phyloP scores from a whole-genome alignment of 2,797 vertebrate genomes.

The Danio jaintianensis region DNA sequence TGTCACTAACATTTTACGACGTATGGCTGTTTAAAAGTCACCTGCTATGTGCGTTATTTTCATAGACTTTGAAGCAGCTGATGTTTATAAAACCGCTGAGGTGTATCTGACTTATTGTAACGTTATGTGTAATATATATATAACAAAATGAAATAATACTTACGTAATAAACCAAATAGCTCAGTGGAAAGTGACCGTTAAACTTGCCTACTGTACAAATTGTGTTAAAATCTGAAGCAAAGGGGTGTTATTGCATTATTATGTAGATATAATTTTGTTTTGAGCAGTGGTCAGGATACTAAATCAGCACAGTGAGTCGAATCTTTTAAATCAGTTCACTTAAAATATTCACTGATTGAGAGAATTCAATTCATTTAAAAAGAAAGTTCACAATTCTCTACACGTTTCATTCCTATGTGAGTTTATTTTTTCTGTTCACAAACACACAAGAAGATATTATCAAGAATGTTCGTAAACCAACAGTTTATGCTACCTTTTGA shows the following conservation, averaged over 20 bases:
- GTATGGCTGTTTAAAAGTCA: not conserved
- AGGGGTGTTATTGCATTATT: not conserved
- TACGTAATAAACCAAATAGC: too few relatives aligned
- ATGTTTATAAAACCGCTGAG: not conserved
- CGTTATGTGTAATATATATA: too few relatives aligned
- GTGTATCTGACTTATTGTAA: not conserved
- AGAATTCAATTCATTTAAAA: too few relatives aligned
- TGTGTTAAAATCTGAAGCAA: not conserved
- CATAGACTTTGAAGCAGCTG: conserved; percentile 1
- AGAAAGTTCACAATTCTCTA: too few relatives aligned
- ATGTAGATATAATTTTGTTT: not conserved
- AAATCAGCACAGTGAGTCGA: not conserved
- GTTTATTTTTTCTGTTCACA: too few relatives aligned
- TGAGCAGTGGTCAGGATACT: too few relatives aligned
- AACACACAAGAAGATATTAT: too few relatives aligned
- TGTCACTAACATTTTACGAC: not conserved
- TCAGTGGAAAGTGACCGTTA: not conserved
- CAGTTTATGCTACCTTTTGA: too few relatives aligned
- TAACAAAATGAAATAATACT: too few relatives aligned
- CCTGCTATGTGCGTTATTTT: not conserved
- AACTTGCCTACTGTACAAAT: not conserved
- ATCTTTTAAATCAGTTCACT: not conserved
- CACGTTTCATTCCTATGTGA: too few relatives aligned
- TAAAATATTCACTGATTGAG: not conserved
- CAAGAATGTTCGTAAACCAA: too few relatives aligned